Base-by-base conservation (phyloP, 2,888 invertebrate species). In the Cheilosia impressa region DNA sequence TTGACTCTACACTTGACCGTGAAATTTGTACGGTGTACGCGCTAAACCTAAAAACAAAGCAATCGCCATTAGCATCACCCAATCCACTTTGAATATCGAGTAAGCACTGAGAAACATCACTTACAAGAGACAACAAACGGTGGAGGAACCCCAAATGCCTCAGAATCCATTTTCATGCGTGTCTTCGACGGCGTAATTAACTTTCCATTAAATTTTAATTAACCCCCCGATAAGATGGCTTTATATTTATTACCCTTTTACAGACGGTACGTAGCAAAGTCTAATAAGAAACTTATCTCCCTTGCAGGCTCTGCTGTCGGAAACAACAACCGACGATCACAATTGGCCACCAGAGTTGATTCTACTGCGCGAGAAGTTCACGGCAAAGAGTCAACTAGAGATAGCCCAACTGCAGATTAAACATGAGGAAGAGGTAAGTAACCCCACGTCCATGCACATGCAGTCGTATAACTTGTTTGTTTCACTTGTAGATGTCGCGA, bases 331-430 rank as follows among this genome's bases (percentile, higher is more conserved):
- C 69, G 95, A 95, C 90, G 94, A 95, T 91, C 95, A 95, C 72
- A 94, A 93, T 89, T 96, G 96, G 96, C 96, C 96, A 50, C 92
- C 94, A 81, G 96, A 96, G 92, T 93, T 96, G 88, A 93, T 96
- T 66, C 94, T 95, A 87, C 92, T 96, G 47, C 93, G 96, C 17
- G 95, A 96, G 92, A 95, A 95, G 92, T 95, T 96, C 87, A 94
- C 95, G 69, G 94, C 94, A 24, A 95, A 95, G 90, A 94, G 94
- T 89, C 94, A 94, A 90, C 91, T 93, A 81, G 93, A 95, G 90
- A 94, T 95, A 31, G 93, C 93, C 50, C 93, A 94, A 81, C 88
- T 95, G 85, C 93, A 93, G 89, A 92, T 93, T 57, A 92, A 93
- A 88, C 94, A 95, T 90, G 93, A 94, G 81, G 93, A 93, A 55